Evolutionary conservation across 2,888 invertebrate species (phyloP).

Genomic region (Sceliomorpha sp.): DNA sequence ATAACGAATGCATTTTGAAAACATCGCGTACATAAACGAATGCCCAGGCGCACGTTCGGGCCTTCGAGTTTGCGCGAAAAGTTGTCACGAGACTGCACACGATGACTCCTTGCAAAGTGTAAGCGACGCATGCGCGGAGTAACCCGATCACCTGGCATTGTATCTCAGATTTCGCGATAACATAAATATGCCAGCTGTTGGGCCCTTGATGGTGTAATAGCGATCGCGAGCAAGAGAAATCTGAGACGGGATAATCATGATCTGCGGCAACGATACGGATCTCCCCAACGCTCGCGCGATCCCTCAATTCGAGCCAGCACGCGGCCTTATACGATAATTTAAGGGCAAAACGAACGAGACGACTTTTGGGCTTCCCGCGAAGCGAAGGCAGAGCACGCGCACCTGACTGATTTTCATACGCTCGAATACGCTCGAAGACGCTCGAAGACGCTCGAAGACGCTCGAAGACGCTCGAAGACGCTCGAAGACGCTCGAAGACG

Average conservation of each 20-base stretch:
- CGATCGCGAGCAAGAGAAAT: constrained; percentile 49
- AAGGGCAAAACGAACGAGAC: too few relatives aligned
- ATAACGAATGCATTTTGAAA: too few relatives aligned
- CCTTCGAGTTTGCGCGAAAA: constrained; percentile 31
- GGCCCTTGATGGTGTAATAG: constrained; percentile 50
- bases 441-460: too few relatives aligned
- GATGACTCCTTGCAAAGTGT: constrained; percentile 37
- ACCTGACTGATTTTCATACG: too few relatives aligned
- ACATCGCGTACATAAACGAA: too few relatives aligned
- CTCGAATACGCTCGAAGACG: too few relatives aligned
- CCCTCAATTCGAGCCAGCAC: constrained; percentile 36
- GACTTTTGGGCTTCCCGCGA: too few relatives aligned
- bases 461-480: too few relatives aligned
- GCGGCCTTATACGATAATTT: not conserved
- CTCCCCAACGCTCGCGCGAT: constrained; percentile 26
- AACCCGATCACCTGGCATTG: constrained; percentile 66
- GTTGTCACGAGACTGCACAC: constrained; percentile 36
- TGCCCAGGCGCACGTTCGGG: too few relatives aligned
- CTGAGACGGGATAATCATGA: constrained; percentile 43
- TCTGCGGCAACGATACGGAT: constrained; percentile 31
- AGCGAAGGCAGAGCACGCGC: too few relatives aligned
- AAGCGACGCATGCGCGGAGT: constrained; percentile 44
- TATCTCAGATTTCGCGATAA: constrained; percentile 70
- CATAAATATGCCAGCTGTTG: constrained; percentile 62
- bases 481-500: too few relatives aligned